These are phyloP conservation scores for Drosophila paramelanica DNA, from an alignment of 2,888 invertebrate genomes.

Conservation along the genomic window DNA sequence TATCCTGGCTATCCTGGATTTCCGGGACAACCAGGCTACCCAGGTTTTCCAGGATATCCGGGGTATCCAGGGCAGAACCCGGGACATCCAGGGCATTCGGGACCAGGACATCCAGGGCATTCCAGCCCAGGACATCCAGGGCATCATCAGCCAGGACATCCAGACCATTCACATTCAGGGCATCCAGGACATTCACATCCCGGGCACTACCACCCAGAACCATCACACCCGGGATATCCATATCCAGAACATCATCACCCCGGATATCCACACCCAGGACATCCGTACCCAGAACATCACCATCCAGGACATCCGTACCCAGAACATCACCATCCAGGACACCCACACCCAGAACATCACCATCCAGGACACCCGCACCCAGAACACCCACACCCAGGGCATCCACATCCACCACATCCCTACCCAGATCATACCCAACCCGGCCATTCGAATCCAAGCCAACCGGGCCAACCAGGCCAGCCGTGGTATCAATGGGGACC, in stretches of 20 bases:
- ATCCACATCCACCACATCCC: neutral
- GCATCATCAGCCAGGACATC: constrained; percentile 2
- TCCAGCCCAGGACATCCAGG: constrained; percentile 15
- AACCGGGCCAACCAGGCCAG: neutral
- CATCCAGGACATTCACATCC: neutral
- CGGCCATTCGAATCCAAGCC: neutral
- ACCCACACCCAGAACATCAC: neutral
- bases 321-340: neutral
- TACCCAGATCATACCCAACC: constrained; percentile 1
- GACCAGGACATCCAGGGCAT: constrained; percentile 5
- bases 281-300: neutral
- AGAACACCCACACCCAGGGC: neutral
- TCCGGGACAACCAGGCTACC: constrained; percentile 23
- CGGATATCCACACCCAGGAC: neutral
- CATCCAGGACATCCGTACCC: neutral
- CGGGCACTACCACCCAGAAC: neutral
- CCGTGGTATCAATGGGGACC: constrained; percentile 1
- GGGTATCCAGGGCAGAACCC: constrained; percentile 2
- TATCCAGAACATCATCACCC: neutral
- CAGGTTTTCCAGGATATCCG: constrained; percentile 3
- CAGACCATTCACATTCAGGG: constrained; percentile 8
- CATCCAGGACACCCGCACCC: neutral
- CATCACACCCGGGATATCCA: neutral
- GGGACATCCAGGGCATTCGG: neutral
- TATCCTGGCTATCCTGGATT: constrained; percentile 18